These are phyloP conservation scores for Trachurus trachurus DNA, from an alignment of 2,797 vertebrate genomes.

Conservation along the genomic window DNA sequence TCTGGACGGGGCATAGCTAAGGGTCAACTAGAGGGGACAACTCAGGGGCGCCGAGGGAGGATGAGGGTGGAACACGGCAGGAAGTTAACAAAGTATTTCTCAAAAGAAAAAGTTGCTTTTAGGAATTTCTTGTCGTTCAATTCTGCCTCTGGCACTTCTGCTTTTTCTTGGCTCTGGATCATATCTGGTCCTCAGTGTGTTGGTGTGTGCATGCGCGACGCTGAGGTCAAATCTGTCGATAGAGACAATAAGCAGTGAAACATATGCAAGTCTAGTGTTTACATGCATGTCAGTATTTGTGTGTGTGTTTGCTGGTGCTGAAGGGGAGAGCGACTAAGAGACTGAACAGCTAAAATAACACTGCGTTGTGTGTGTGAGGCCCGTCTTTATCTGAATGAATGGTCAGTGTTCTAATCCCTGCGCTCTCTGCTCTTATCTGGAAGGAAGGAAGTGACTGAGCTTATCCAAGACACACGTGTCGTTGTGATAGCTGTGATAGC, in stretches of 20 bases:
- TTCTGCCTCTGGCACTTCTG: conserved; percentile 80
- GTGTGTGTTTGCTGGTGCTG: conserved; percentile 39
- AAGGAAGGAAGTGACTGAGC: conserved; percentile 85
- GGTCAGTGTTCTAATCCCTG: conserved; percentile 72
- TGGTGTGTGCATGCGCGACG: conserved; percentile 28
- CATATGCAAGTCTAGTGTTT: conserved; percentile 43
- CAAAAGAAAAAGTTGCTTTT: conserved; percentile 65
- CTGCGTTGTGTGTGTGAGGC: conserved; percentile 59
- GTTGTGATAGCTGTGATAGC: conserved; percentile 76
- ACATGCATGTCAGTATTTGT: conserved; percentile 54
- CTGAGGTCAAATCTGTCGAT: conserved; percentile 66
- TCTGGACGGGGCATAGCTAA: conserved; percentile 78
- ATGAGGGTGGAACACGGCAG: conserved; percentile 61
- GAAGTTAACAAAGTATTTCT: conserved; percentile 79
- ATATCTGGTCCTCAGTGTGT: conserved; percentile 71
- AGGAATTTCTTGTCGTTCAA: conserved; percentile 73
- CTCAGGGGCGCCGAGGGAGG: conserved; percentile 70
- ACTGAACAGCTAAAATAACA: conserved; percentile 83
- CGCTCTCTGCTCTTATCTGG: conserved; percentile 80
- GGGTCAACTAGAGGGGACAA: conserved; percentile 84
- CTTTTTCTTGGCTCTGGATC: conserved; percentile 77
- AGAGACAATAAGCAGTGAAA: conserved; percentile 67
- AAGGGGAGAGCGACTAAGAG: conserved; percentile 59
- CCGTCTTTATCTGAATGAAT: conserved; percentile 83
- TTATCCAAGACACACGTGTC: conserved; percentile 83